Evolutionary conservation across 2,888 invertebrate species (phyloP).

Genomic region (Limenitis arthemis): DNA sequence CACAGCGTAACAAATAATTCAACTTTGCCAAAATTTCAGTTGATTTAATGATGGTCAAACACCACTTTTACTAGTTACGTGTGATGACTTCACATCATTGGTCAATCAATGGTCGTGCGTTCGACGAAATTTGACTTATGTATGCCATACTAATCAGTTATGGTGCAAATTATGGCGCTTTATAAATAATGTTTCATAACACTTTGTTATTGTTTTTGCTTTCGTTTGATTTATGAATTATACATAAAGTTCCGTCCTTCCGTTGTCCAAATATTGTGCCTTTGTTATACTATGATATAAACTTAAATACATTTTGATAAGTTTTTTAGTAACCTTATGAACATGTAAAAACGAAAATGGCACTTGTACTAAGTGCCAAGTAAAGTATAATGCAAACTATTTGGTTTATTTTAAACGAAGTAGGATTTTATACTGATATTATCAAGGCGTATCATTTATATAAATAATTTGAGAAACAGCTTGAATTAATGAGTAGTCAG

Average conservation of each 20-base stretch:
- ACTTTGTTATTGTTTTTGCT: slow-evolving; percentile 26
- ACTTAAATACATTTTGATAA: too few relatives aligned
- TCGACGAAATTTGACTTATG: slow-evolving; percentile 37
- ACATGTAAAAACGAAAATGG: too few relatives aligned
- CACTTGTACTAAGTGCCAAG: too few relatives aligned
- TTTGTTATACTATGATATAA: not conserved
- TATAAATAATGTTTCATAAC: slow-evolving; percentile 27
- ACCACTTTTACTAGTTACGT: slow-evolving; percentile 40
- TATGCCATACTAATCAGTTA: slow-evolving; percentile 20
- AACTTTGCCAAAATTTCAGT: slow-evolving; percentile 14
- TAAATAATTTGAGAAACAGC: not conserved
- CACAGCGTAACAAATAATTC: not conserved
- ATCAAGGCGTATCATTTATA: too few relatives aligned
- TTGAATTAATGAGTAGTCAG: not conserved
- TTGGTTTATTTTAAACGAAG: too few relatives aligned
- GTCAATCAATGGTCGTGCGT: slow-evolving; percentile 10
- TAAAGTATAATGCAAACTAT: too few relatives aligned
- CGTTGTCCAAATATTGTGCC: not conserved
- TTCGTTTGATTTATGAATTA: slow-evolving; percentile 16
- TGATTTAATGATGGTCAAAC: slow-evolving; percentile 14
- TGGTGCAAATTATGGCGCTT: slow-evolving; percentile 22
- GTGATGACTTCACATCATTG: slow-evolving; percentile 41
- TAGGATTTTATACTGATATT: too few relatives aligned
- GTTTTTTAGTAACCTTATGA: too few relatives aligned
- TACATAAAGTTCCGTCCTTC: slow-evolving; percentile 14